Base-by-base conservation (phyloP, 37 sponge, comb jelly and placozoan genomes). In the Theonella swinhoei region DNA sequence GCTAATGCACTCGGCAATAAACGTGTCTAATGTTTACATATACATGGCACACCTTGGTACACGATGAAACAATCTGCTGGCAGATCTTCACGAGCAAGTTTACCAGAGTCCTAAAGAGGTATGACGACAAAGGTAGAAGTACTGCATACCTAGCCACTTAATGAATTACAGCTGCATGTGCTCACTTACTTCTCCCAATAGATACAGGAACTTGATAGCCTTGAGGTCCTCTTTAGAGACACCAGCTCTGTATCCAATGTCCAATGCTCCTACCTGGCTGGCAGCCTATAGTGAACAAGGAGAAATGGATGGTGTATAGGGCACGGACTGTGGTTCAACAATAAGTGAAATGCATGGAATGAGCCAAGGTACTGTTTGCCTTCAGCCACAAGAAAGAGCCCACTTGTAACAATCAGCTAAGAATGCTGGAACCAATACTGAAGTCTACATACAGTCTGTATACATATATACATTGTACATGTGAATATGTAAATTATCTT, bases 181-280 rank as follows among this genome's bases (percentile, higher is more conserved):
- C 54, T 81, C 40, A 64, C 91, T 74, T 34, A 93, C 96, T 23
- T 94, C 98, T 68, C 92, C 94, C 37, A 97, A 82, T n/a, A 94
- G 87, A 78, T 95, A 97, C 47, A 97, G 87, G 20, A 94, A 35
- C 70, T 90, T 85, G 20, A 77, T 79, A 1, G 43, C 60, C 1
- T 62, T 73, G 42, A 97, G 83, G 33, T 77, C 69, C 33, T 66
- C 67, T 24, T 59, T 17, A 33, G 67, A 41, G 29, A 93, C 17
- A 2, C 87, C 85, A 41, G 83, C 60, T 29, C 60, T 85, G 69
- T 98, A 98, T 34, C 98, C 98, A 1, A 93, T 58, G 62, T 98
- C 98, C 87, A 98, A 76, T 22, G 98, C 96, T 43, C 91, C 98
- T 60, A 98, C 98, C 70, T 98, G 98, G 40, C 98, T 91, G 61